Evolutionary conservation across 2,797 vertebrate species (phyloP), one percentile per base, ranked within the genome.

Genomic region (Morelia viridis): DNA sequence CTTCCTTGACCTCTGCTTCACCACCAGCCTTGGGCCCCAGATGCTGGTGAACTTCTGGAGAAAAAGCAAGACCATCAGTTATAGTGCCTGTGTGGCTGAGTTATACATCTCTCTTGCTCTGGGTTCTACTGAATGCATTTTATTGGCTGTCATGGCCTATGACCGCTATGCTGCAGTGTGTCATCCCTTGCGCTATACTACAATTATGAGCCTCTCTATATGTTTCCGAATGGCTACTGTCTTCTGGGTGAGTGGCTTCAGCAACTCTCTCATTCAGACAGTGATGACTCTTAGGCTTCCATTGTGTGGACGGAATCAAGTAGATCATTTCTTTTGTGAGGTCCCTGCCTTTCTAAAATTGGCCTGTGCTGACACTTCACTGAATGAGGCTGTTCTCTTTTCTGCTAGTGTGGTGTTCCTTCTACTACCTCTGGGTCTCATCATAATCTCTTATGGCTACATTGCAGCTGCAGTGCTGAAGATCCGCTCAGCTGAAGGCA

Each of bases 1-100:
- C 91, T 96, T 96, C 88, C 83, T 95, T 89, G 94, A 95, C 31
- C 60, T 96, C 84, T 95, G 93, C 9, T 93, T 91, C 87, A 92
- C 91, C 31, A 93, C 90, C 28, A 56, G 88, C 5, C 91, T 93
- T 53, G 95, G 92, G 90, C 93, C 92, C 0, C 94, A 94, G 60
- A 91, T 56, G 10, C 90, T 96, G 60, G 89, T 93, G 1, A 90
- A 93, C 28, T 95, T 93, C 80, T 94, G 95, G 89, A 94, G 91
- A 71, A 90, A 56, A 22, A 76, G 87, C 46, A 92, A 90, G 35
- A 89, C 90, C n/a, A 88, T 94, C 85, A 83, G 90, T 71, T 95
- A 91, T 1, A 17, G 31, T 60, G 8, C 1, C 61, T 93, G 92
- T 28, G 80, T 95, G 62, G 62, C 86, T 31, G 90, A 96, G 92